phyloP scores from a whole-genome alignment of 2,797 vertebrate genomes.

The Ceyx erithaca region DNA sequence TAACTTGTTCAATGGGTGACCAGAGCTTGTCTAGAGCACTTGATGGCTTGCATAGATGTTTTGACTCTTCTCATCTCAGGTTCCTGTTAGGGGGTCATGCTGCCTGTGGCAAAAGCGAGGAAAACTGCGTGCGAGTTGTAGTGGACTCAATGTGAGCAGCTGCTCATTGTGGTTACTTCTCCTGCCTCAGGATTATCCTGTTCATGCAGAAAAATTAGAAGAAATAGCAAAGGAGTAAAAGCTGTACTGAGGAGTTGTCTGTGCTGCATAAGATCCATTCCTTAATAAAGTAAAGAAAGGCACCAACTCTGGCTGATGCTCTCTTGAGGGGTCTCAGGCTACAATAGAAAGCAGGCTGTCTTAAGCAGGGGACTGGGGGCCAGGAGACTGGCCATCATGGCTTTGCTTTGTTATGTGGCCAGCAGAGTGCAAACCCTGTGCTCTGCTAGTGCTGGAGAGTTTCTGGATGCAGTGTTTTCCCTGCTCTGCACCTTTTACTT shows the following conservation, averaged over 20 bases:
- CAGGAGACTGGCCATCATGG: background rate
- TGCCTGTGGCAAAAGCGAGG: background rate
- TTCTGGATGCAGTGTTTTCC: background rate
- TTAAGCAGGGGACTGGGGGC: background rate
- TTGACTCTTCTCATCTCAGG: background rate
- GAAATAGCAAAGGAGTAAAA: background rate
- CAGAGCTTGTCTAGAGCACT: background rate
- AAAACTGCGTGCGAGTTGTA: background rate
- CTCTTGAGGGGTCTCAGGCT: background rate
- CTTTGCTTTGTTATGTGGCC: background rate
- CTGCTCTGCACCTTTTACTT: background rate
- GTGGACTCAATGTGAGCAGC: background rate
- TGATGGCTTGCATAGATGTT: background rate
- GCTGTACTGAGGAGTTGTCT: background rate
- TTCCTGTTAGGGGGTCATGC: background rate
- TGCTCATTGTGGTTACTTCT: background rate
- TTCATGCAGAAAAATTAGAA: background rate
- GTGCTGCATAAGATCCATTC: background rate
- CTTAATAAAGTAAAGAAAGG: background rate
- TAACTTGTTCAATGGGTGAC: background rate
- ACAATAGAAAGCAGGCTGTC: background rate
- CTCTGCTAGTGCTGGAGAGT: background rate
- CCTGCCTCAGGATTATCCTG: background rate
- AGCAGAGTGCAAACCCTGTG: background rate
- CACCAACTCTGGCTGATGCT: background rate